These are phyloP conservation scores for Hemibagrus guttatus DNA, from an alignment of 2,797 vertebrate genomes.

Conservation along the genomic window DNA sequence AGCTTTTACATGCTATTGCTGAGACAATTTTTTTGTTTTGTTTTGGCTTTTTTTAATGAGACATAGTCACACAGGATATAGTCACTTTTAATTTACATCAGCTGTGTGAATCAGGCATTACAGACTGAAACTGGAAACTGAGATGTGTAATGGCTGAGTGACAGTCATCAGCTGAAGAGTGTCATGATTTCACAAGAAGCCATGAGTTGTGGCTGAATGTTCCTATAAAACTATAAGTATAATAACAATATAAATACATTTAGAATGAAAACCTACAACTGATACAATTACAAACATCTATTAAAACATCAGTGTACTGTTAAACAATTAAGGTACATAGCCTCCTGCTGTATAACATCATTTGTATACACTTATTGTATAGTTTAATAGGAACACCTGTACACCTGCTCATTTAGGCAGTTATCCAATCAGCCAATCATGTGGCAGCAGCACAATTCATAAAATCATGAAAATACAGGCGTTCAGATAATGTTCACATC, in stretches of 20 bases:
- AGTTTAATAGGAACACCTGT: too few relatives aligned
- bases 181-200: neutral
- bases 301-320: neutral
- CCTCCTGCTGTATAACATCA: neutral
- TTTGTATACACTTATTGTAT: neutral
- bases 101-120: neutral
- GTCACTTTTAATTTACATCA: conserved; percentile 37
- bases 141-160: neutral
- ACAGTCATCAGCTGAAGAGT: conserved; percentile 25
- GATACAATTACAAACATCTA: neutral
- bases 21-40: neutral
- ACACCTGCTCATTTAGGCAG: too few relatives aligned
- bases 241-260: conserved; percentile 2
- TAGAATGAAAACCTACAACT: neutral
- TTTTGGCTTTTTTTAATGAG: too few relatives aligned
- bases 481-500: too few relatives aligned
- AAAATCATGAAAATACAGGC: too few relatives aligned
- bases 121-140: neutral
- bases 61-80: neutral
- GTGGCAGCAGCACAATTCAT: too few relatives aligned
- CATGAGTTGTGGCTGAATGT: neutral
- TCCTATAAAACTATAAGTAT: neutral
- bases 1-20: neutral
- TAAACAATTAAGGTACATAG: neutral
- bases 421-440: too few relatives aligned